A percentile compares a stretch with the other conserved stretches of the same genome.
phyloP scores from a whole-genome alignment of 1,140 invertebrate species.

The Cotesia chilonis region DNA sequence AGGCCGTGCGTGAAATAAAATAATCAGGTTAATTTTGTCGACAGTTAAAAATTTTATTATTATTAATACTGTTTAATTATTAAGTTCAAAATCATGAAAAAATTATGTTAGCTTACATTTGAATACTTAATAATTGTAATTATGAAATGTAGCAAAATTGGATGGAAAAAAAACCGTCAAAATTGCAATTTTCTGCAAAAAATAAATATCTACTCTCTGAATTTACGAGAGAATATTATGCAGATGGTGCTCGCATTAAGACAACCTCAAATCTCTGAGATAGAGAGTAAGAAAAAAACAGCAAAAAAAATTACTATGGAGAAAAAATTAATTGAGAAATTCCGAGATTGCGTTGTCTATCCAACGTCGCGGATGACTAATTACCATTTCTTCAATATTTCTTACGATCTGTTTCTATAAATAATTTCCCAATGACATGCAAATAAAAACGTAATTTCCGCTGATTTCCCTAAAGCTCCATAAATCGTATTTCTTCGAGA shows the following conservation, averaged over 20 bases:
- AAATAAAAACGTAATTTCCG: background rate
- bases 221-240: constrained; percentile 41
- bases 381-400: background rate
- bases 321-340: constrained; percentile 5
- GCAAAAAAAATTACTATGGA: background rate
- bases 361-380: too few relatives aligned
- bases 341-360: too few relatives aligned
- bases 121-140: too few relatives aligned
- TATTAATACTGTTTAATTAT: too few relatives aligned
- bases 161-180: too few relatives aligned
- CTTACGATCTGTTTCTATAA: background rate
- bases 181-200: too few relatives aligned
- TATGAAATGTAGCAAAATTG: too few relatives aligned
- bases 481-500: background rate
- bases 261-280: constrained; percentile 21
- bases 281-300: constrained; percentile 19
- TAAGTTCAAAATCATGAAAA: too few relatives aligned
- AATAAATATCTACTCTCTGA: constrained; percentile 19
- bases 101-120: too few relatives aligned
- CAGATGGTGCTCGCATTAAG: constrained; percentile 39
- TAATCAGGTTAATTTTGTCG: too few relatives aligned
- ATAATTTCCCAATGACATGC: background rate
- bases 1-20: too few relatives aligned
- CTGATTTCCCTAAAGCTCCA: background rate
- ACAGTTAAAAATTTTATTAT: too few relatives aligned